Base-by-base conservation (phyloP, 1,140 invertebrate genomes). In the Euwallacea fornicatus region DNA sequence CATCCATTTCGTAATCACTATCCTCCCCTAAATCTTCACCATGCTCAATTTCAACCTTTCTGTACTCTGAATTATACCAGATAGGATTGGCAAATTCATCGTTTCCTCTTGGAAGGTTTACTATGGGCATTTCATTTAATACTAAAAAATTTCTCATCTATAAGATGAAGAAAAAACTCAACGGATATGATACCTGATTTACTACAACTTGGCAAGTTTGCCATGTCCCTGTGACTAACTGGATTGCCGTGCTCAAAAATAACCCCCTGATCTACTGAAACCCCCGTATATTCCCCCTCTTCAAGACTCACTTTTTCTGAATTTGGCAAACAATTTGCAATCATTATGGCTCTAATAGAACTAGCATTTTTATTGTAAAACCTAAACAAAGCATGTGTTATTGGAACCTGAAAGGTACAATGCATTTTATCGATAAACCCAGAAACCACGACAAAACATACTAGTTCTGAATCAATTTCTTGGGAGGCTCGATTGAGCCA, bases 401-500 rank as follows among this genome's bases (percentile, higher is more conserved):
- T 90, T 0, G 93, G 91, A 16, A 62, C 42, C 69, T 70, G n/a
- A 46, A 62, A 69, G 0, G 13, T 6, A 64, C 62, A 43, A 61
- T 61, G 9, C 11, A 56, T 13, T 56, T 61, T 41, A 11, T 61
- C 33, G 41, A 58, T 66, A 56, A 46, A 44, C 2, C 13, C 21
- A 33, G 21, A 33, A 33, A 33, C 21, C 21, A 33, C 21, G 1
- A 58, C 41, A 8, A 10, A 2, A 11, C 9, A 44, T 50, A 91
- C 89, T 78, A 92, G 88, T 80, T 94, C 93, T 6, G 91, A 93
- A 69, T 90, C 88, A 6, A 88, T 86, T 81, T 93, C 90, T 79
- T 93, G 91, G 73, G 88, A 91, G 50, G 91, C 93, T 81, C 93
- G 94, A 82, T 93, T 95, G 0, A 96, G 83, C 91, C 91, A 94